Percentiles rank a stretch among this genome's conserved stretches.
These are phyloP conservation scores for Paramacrobiotus metropolitanus DNA, from an alignment of 1,140 invertebrate species.

Conservation along the genomic window DNA sequence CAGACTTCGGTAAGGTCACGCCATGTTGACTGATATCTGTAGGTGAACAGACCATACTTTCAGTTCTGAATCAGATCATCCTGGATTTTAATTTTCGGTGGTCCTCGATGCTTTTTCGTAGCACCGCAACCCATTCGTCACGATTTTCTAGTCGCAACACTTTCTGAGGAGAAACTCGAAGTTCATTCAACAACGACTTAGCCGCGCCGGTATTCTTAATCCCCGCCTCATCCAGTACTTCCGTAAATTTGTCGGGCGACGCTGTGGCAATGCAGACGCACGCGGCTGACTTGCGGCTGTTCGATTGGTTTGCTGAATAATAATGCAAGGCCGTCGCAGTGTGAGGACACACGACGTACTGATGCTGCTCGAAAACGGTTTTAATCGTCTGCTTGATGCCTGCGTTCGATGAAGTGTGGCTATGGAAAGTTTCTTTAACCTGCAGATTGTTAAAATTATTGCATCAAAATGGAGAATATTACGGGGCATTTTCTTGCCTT, in stretches of 20 bases:
- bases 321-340: slow-evolving; percentile 25
- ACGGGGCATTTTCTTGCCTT: too few relatives aligned
- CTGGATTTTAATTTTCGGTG: too few relatives aligned
- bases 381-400: slow-evolving; percentile 20
- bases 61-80: too few relatives aligned
- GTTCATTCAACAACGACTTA: neutral
- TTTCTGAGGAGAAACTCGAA: neutral
- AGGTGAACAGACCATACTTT: too few relatives aligned
- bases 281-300: neutral
- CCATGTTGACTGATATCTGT: too few relatives aligned
- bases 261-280: slow-evolving; percentile 24
- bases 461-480: too few relatives aligned
- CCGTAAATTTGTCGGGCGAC: slow-evolving; percentile 25
- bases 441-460: slow-evolving; percentile 11
- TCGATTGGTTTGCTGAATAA: slow-evolving; percentile 13
- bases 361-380: slow-evolving; percentile 20
- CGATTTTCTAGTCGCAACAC: neutral
- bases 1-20: too few relatives aligned
- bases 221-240: slow-evolving; percentile 20
- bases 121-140: neutral
- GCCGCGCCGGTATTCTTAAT: slow-evolving; percentile 10
- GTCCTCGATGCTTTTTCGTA: too few relatives aligned
- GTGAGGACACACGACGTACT: slow-evolving; percentile 27
- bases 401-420: slow-evolving; percentile 16
- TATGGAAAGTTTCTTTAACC: slow-evolving; percentile 15